These are phyloP conservation scores for Nephrotoma flavescens DNA, from an alignment of 2,888 invertebrate genomes.

Conservation along the genomic window DNA sequence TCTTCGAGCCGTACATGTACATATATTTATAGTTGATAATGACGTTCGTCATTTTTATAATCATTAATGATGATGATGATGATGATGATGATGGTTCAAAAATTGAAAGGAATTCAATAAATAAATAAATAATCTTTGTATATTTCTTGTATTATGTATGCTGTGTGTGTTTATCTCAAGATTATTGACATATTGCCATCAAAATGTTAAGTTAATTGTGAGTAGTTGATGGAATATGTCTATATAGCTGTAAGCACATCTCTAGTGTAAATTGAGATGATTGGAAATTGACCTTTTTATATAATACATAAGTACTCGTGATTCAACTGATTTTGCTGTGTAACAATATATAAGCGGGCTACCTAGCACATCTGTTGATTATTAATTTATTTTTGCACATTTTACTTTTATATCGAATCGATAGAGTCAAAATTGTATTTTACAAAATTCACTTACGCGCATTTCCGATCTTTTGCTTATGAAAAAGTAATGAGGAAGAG, in stretches of 20 bases:
- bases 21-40: neutral
- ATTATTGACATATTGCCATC: neutral
- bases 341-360: neutral
- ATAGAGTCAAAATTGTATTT: too few species aligned
- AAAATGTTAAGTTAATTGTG: neutral
- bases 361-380: neutral
- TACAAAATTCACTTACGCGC: too few species aligned
- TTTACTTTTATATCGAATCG: too few species aligned
- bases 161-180: neutral
- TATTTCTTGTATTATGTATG: neutral
- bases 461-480: too few species aligned
- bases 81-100: neutral
- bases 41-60: neutral
- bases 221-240: neutral
- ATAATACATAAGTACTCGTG: neutral
- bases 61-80: neutral
- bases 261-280: neutral
- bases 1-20: neutral
- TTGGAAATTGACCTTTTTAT: neutral
- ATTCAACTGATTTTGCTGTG: neutral
- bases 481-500: too few species aligned
- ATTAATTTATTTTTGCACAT: neutral
- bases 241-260: neutral
- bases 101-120: neutral
- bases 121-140: neutral